Percentiles rank a stretch among this genome's conserved stretches.
phyloP scores from a whole-genome alignment of 2,888 invertebrate species.

The Habrosyne pyritoides region DNA sequence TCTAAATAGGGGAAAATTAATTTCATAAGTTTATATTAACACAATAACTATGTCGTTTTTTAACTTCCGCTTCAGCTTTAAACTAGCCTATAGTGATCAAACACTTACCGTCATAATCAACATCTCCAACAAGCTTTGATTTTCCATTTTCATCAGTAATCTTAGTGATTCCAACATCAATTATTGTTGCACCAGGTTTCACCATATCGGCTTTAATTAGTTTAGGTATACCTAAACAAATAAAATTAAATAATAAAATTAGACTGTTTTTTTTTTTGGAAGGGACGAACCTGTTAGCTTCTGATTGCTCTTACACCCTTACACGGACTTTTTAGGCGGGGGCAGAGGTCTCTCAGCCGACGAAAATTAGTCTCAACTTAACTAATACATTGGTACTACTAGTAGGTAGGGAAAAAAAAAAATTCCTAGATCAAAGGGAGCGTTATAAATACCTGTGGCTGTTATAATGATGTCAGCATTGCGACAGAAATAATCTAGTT shows the following conservation, averaged over 20 bases:
- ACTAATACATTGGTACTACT: too few relatives aligned
- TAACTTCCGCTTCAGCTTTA: too few relatives aligned
- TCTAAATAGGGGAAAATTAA: slow-evolving; percentile 65
- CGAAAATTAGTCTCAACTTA: too few relatives aligned
- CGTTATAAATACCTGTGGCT: slow-evolving; percentile 87
- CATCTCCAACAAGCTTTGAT: slow-evolving; percentile 92
- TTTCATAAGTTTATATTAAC: slow-evolving; percentile 5
- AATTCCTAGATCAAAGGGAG: too few relatives aligned
- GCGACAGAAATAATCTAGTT: slow-evolving; percentile 87
- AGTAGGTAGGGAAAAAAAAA: not conserved
- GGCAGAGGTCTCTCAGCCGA: too few relatives aligned
- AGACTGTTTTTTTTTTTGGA: too few relatives aligned
- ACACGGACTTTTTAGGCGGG: too few relatives aligned
- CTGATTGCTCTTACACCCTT: too few relatives aligned
- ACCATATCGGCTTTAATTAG: slow-evolving; percentile 93
- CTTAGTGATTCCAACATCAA: slow-evolving; percentile 94
- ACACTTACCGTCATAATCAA: slow-evolving; percentile 90
- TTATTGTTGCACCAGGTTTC: slow-evolving; percentile 93
- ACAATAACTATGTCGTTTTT: too few relatives aligned
- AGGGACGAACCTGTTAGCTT: too few relatives aligned
- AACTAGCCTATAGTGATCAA: too few relatives aligned
- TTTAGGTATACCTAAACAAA: slow-evolving; percentile 86
- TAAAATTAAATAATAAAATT: slow-evolving; percentile 17
- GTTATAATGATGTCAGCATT: slow-evolving; percentile 91
- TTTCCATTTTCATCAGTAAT: slow-evolving; percentile 87